Conservation (phyloP, 37 sponge, comb jelly and placozoan species). For the Ianthella basta region DNA sequence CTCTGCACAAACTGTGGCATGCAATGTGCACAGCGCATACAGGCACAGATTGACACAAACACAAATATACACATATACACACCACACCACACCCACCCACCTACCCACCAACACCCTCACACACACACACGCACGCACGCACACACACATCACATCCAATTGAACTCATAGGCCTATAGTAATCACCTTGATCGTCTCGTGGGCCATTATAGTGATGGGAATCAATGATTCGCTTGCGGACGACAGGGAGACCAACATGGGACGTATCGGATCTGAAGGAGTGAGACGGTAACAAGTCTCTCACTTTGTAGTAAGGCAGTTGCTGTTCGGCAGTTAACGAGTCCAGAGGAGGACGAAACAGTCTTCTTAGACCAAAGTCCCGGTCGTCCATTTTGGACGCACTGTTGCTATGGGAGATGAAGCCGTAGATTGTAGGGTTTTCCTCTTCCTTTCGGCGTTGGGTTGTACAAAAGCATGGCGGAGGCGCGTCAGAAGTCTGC, state of each 20-base stretch:
- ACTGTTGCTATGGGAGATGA: neutral
- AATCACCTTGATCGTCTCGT: too few species aligned
- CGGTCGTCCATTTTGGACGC: conserved; percentile 29
- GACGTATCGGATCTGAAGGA: conserved; percentile 31
- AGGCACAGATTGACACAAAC: too few species aligned
- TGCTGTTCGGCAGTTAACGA: conserved; percentile 14
- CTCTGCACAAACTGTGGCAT: too few species aligned
- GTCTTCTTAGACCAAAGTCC: conserved; percentile 42
- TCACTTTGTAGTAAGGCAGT: conserved; percentile 19
- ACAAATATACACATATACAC: too few species aligned
- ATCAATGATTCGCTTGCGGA: conserved; percentile 43
- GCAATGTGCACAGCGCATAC: too few species aligned
- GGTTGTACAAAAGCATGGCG: neutral
- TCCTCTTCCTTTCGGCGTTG: neutral
- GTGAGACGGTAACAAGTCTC: conserved; percentile 50
- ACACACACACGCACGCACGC: too few species aligned
- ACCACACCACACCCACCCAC: too few species aligned
- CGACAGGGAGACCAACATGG: neutral
- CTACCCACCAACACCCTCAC: too few species aligned
- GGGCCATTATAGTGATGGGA: conserved; percentile 8
- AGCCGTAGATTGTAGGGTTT: neutral
- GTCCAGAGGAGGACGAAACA: conserved; percentile 46
- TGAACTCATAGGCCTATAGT: too few species aligned
- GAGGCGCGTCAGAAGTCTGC: neutral
- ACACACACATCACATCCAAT: too few species aligned